Percentiles rank a stretch among this genome's conserved stretches.
These are phyloP conservation scores for Ceramica pisi DNA, from an alignment of 2,888 invertebrate genomes.

Conservation along the genomic window DNA sequence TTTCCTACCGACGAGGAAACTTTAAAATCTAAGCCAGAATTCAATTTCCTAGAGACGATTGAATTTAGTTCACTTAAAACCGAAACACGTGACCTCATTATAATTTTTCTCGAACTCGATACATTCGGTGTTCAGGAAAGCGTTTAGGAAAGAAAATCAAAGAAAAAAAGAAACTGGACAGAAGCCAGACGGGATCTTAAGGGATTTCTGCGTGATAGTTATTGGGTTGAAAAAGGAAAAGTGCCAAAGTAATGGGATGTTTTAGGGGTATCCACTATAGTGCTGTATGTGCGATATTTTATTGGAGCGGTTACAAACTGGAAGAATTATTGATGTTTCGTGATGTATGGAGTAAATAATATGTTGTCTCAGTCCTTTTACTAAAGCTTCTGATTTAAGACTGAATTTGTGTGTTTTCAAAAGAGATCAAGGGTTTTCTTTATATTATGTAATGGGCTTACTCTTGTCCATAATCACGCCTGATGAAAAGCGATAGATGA, in stretches of 20 bases:
- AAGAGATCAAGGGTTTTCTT: not conserved
- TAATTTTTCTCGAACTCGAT: slow-evolving; percentile 50
- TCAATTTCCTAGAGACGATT: slow-evolving; percentile 50
- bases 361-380: slow-evolving; percentile 4
- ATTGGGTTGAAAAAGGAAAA: slow-evolving; percentile 44
- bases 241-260: slow-evolving; percentile 39
- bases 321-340: slow-evolving; percentile 22
- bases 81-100: slow-evolving; percentile 61
- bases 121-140: slow-evolving; percentile 48
- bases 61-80: slow-evolving; percentile 62
- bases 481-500: too few relatives aligned
- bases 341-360: slow-evolving; percentile 18
- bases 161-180: slow-evolving; percentile 44
- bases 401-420: not conserved
- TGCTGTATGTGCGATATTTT: slow-evolving; percentile 30
- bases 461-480: too few relatives aligned
- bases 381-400: not conserved
- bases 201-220: slow-evolving; percentile 53
- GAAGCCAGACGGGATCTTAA: slow-evolving; percentile 43
- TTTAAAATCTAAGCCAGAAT: slow-evolving; percentile 52
- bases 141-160: slow-evolving; percentile 40
- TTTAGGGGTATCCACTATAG: slow-evolving; percentile 17
- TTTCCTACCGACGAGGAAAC: slow-evolving; percentile 18
- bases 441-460: too few relatives aligned
- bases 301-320: slow-evolving; percentile 20